Conservation (phyloP, 2,888 invertebrate species). For the Ypsolopha sequella region DNA sequence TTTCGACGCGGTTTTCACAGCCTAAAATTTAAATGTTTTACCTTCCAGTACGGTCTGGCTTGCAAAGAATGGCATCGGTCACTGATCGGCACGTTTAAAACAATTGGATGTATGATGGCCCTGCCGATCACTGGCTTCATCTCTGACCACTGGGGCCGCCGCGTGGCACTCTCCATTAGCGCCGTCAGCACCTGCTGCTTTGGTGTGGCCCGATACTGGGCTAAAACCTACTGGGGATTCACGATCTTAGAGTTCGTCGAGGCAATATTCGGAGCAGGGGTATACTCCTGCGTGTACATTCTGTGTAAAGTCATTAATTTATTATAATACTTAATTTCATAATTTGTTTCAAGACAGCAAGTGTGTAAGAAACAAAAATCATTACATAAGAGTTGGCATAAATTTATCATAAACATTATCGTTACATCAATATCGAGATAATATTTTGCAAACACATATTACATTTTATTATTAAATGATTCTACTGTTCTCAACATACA, state of each 20-base stretch:
- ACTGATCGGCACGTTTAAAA: conserved; percentile 78
- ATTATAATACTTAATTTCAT: background rate
- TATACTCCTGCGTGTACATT: conserved; percentile 77
- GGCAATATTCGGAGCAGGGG: conserved; percentile 74
- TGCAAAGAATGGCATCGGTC: conserved; percentile 79
- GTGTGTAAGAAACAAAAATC: no score
- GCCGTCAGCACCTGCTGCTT: conserved; percentile 71
- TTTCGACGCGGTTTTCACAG: background rate
- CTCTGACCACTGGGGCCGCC: conserved; percentile 79
- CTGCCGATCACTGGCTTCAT: conserved; percentile 76
- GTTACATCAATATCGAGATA: no score
- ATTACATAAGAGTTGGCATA: no score
- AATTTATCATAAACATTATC: no score
- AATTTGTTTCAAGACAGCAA: no score
- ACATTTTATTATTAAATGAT: no score
- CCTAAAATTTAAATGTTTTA: background rate
- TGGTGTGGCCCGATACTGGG: conserved; percentile 70
- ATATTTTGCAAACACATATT: no score
- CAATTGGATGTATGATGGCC: conserved; percentile 75
- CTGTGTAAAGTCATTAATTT: conserved; percentile 1
- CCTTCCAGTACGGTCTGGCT: conserved; percentile 68
- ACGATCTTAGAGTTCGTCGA: conserved; percentile 77
- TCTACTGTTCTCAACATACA: no score
- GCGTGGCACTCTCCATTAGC: conserved; percentile 66
- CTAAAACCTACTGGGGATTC: conserved; percentile 75